Evolutionary conservation across 2,888 invertebrate genomes (phyloP).

Genomic region (Tetragonisca angustula): DNA sequence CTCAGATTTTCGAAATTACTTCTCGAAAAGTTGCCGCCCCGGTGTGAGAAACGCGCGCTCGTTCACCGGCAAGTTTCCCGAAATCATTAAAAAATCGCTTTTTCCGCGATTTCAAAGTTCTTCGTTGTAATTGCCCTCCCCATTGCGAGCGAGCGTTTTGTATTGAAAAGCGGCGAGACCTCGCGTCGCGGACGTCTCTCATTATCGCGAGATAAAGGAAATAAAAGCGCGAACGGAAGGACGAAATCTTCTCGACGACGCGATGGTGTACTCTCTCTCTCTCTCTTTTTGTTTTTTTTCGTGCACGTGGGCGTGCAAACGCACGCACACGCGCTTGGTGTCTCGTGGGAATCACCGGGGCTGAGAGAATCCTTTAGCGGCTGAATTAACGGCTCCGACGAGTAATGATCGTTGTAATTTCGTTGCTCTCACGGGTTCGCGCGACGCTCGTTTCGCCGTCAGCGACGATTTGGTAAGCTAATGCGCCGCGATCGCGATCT

Average conservation of each 20-base stretch:
- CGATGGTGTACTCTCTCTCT: too few relatives aligned
- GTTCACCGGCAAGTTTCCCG: background rate
- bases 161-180: constrained; percentile 10
- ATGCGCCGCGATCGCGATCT: constrained; percentile 53
- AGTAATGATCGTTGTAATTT: constrained; percentile 68
- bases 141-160: background rate
- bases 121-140: background rate
- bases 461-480: constrained; percentile 64
- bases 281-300: background rate
- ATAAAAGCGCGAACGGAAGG: constrained; percentile 47
- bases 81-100: constrained; percentile 3
- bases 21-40: background rate
- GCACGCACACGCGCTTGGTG: background rate
- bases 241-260: constrained; percentile 13
- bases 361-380: constrained; percentile 68
- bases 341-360: constrained; percentile 64
- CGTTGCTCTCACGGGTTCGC: constrained; percentile 64
- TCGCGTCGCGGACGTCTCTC: constrained; percentile 26
- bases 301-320: constrained; percentile 46
- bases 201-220: constrained; percentile 42
- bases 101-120: background rate
- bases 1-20: constrained; percentile 17
- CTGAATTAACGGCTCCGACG: constrained; percentile 63
- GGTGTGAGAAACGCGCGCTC: background rate
- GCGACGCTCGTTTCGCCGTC: constrained; percentile 44